Evolutionary conservation across 1,140 invertebrate genomes (phyloP), one percentile per base, ranked within the genome.

Genomic region (Olivierus martensii): DNA sequence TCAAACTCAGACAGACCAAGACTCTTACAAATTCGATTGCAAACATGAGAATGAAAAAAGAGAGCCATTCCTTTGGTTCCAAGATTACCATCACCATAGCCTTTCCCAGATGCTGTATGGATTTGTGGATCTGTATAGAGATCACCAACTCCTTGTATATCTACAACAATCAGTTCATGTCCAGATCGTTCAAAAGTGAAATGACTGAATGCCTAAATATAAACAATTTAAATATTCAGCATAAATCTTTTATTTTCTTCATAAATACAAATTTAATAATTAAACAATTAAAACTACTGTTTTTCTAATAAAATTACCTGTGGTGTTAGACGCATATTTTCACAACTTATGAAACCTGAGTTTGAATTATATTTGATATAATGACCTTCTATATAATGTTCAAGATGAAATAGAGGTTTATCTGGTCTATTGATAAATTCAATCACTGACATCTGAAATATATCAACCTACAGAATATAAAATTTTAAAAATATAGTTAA

Each of bases 361-460:
- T 79, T 79, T 4, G 75, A 77, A 62, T 79, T 79, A 64, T 79
- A 78, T 62, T 79, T 79, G 49, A 76, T 72, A 60, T 79, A 79
- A 22, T 77, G 61, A 14, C 77, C 77, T 57, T 77, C 76, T 46
- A 79, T 79, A 61, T 69, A 78, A 58, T 78, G 76, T 61, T 79
- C 77, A 46, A 78, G 62, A 57, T 79, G 77, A 62, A 67, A 79
- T 2, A 77, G 57, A 5, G 75, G 76, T 34, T 65, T 65, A 0
- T 68, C 74, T 9, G 65, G 65, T 38, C 75, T 58, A 22, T 77
- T 64, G 14, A 66, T 62, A 60, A 78, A 74, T 59, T 79, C 75
- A 19, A 79, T 59, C 7, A 78, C 67, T 47, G 69, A 73, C 74
- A 79, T 76, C 63, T 78, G 76, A 53, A 78, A 73, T 45, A 79